Percentiles rank a stretch among this genome's conserved stretches.
Evolutionary conservation across 2,888 invertebrate species (phyloP).

Genomic region (Iphiclides podalirius): DNA sequence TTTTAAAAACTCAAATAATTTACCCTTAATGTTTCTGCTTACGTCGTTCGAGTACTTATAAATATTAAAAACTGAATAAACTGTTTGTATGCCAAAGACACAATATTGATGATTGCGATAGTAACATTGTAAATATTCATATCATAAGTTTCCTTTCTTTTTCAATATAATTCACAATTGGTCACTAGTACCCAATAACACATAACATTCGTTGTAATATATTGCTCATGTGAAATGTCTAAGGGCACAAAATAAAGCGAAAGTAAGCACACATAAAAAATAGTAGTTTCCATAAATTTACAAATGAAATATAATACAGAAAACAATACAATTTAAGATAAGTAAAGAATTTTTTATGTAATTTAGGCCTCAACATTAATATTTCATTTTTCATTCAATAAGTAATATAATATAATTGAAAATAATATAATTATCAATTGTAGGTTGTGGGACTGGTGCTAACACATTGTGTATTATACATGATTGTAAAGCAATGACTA

Average conservation of each 20-base stretch:
- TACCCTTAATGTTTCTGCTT: not conserved
- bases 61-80: too few species aligned
- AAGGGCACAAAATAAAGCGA: not conserved
- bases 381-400: constrained; percentile 19
- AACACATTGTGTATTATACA: constrained; percentile 32
- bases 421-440: constrained; percentile 30
- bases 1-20: constrained; percentile 1
- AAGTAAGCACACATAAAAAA: too few species aligned
- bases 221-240: constrained; percentile 11
- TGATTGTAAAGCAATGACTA: constrained; percentile 26
- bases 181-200: constrained; percentile 28
- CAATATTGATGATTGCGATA: constrained; percentile 3
- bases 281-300: too few species aligned
- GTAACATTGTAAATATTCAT: constrained; percentile 14
- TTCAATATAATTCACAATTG: constrained; percentile 22
- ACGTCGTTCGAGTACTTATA: too few species aligned
- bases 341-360: too few species aligned
- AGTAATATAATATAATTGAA: constrained; percentile 30
- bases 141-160: not conserved
- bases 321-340: too few species aligned
- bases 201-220: constrained; percentile 37
- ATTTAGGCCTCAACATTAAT: constrained; percentile 31
- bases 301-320: too few species aligned
- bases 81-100: not conserved
- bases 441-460: constrained; percentile 27